A percentile compares a stretch with the other conserved stretches of the same genome.
phyloP scores from a whole-genome alignment of 2,797 vertebrate species.

The Urocyon cinereoargenteus region DNA sequence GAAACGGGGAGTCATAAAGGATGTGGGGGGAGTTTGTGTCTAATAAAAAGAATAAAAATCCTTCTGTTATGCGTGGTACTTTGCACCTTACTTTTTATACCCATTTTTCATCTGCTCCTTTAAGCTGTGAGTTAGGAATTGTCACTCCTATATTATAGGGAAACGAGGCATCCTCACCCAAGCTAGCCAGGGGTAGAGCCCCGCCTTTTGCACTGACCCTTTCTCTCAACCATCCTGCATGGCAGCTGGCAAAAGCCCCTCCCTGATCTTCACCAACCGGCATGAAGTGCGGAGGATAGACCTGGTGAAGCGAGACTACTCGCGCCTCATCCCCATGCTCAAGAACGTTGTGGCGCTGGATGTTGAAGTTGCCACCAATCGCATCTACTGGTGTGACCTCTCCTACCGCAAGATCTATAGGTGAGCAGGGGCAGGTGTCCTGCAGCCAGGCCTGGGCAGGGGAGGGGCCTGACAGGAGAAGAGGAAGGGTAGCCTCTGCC shows the following conservation, averaged over 20 bases:
- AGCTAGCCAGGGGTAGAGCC: not conserved
- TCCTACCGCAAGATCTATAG: conserved; percentile 98
- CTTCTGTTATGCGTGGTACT: not conserved
- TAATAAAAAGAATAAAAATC: not conserved
- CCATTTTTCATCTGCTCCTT: not conserved
- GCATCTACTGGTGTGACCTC: conserved; percentile 98
- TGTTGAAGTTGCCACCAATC: conserved; percentile 96
- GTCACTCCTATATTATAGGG: not conserved
- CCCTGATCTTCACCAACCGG: conserved; percentile 98
- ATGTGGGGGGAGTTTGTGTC: conserved; percentile 61
- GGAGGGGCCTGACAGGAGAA: not conserved
- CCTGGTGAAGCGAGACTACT: conserved; percentile 95
- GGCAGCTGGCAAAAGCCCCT: conserved; percentile 94
- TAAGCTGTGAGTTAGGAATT: not conserved
- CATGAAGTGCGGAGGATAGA: conserved; percentile 97
- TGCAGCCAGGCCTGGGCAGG: not conserved
- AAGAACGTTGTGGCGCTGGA: conserved; percentile 98
- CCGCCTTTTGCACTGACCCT: not conserved
- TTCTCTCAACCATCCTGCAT: not conserved
- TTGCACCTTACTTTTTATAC: not conserved
- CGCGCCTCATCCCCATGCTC: conserved; percentile 95
- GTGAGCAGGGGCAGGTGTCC: conserved; percentile 85
- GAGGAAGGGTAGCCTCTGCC: not conserved
- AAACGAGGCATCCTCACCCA: not conserved
- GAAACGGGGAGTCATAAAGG: conserved; percentile 83